phyloP scores from a whole-genome alignment of 2,888 invertebrate genomes.

The Parelbella ahira region DNA sequence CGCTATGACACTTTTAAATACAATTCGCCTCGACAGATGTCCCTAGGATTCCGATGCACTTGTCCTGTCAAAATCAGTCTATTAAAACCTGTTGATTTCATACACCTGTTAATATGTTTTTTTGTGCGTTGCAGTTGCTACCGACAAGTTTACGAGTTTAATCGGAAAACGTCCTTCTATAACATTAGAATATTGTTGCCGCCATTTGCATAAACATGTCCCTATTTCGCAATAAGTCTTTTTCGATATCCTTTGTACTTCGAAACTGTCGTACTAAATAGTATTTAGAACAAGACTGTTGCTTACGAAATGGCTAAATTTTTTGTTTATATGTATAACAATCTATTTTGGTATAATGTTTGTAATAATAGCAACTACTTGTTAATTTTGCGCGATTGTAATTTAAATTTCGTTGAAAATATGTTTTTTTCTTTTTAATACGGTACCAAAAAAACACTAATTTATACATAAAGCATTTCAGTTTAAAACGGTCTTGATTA shows the following conservation, averaged over 20 bases:
- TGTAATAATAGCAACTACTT: no score
- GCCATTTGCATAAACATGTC: constrained; percentile 22
- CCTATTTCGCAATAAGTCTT: constrained; percentile 11
- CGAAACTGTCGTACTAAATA: not conserved
- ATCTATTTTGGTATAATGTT: no score
- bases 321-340: no score
- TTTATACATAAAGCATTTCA: no score
- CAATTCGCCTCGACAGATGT: constrained; percentile 11
- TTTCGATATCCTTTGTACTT: constrained; percentile 15
- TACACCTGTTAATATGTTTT: constrained; percentile 45
- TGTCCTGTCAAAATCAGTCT: constrained; percentile 56
- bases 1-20: not conserved
- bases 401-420: no score
- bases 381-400: no score
- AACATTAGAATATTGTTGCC: constrained; percentile 19
- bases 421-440: no score
- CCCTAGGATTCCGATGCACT: constrained; percentile 31
- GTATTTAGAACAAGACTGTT: no score
- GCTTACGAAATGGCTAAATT: no score
- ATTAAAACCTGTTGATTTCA: constrained; percentile 43
- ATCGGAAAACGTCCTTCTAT: constrained; percentile 24
- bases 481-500: no score
- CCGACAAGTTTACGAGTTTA: constrained; percentile 22
- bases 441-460: no score
- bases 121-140: constrained; percentile 31